Base-by-base conservation (phyloP, 2,113 vertebrate species). In the Coreoperca whiteheadi region DNA sequence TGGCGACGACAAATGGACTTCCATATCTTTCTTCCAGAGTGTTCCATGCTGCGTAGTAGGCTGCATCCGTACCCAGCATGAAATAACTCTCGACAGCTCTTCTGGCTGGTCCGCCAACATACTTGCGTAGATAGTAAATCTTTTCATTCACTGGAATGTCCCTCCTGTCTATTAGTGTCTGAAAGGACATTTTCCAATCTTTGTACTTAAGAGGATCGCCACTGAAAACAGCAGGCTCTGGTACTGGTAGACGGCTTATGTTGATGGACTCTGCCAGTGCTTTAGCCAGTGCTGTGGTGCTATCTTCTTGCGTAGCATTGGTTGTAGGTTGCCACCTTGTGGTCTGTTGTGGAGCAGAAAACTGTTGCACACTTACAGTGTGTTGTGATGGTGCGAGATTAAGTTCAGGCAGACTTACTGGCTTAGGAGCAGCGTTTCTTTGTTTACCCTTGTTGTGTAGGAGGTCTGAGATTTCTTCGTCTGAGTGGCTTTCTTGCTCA, bases 1-100 rank as follows among this genome's bases (percentile, higher is more conserved):
- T 83, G 0, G 50, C 60, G 12, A 57, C 20, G 8, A 73, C 50
- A 14, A 83, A 83, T 1, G 63, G 11, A 11, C 39, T 73, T 43
- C 73, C 72, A 56, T 70, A 76, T 14, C 73, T 61, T 53, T 70
- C 71, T 8, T 65, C 59, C 37, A 83, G 8, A 2, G 20, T 20
- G 0, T 77, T 5, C 74, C 77, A 80, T 23, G 71, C 3, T 70
- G 56, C 10, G 10, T 59, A 0, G 1, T 78, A 73, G 1, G 64
- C 71, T 66, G 30, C n/a, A 28, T 82, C 71, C 1, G 28, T 64
- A 14, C 66, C 48, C 30, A 77, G 6, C 21, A 77, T 37, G 2
- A 70, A 83, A n/a, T 83, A 83, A 77, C 65, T 23, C 18, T 77
- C 1, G 0, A 64, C 43, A 1, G 74, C 81, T 15, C 54, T 71